Evolutionary conservation across 1,140 invertebrate species (phyloP).

Genomic region (Eupeodes corollae): DNA sequence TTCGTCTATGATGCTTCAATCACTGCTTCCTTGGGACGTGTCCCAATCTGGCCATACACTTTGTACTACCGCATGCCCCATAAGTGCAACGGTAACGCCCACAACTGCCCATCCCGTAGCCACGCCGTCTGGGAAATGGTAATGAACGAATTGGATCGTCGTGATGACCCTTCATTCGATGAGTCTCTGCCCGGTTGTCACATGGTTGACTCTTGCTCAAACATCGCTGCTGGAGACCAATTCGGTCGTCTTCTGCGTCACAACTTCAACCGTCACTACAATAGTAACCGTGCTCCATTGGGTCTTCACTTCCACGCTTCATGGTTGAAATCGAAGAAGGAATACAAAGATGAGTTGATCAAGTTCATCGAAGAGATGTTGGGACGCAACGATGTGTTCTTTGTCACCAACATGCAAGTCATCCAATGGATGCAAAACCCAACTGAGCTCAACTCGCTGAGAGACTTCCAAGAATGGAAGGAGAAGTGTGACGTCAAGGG

Average conservation of each 20-base stretch:
- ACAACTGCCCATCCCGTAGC: conserved; percentile 80
- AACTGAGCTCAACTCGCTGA: conserved; percentile 70
- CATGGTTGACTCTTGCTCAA: conserved; percentile 88
- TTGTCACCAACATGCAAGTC: conserved; percentile 86
- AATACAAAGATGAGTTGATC: conserved; percentile 82
- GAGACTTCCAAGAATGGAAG: conserved; percentile 91
- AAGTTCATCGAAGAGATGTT: conserved; percentile 92
- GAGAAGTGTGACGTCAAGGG: conserved; percentile 92
- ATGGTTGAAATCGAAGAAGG: conserved; percentile 88
- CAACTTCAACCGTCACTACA: conserved; percentile 90
- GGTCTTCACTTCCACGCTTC: conserved; percentile 91
- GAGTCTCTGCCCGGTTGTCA: conserved; percentile 85
- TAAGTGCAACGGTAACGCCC: conserved; percentile 85
- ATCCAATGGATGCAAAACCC: conserved; percentile 98
- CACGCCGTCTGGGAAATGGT: conserved; percentile 94
- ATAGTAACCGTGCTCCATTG: conserved; percentile 83
- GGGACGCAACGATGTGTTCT: conserved; percentile 82
- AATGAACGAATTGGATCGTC: conserved; percentile 85
- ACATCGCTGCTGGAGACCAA: conserved; percentile 79
- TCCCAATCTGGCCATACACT: conserved; percentile 92
- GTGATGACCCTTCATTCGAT: conserved; percentile 83
- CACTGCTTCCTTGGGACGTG: conserved; percentile 74
- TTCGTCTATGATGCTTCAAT: conserved; percentile 92
- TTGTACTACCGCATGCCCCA: conserved; percentile 91
- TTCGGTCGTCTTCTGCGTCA: conserved; percentile 77